Percentiles rank a stretch among this genome's conserved stretches.
These are phyloP conservation scores for Danio jaintianensis DNA, from an alignment of 2,797 vertebrate genomes.

Conservation along the genomic window DNA sequence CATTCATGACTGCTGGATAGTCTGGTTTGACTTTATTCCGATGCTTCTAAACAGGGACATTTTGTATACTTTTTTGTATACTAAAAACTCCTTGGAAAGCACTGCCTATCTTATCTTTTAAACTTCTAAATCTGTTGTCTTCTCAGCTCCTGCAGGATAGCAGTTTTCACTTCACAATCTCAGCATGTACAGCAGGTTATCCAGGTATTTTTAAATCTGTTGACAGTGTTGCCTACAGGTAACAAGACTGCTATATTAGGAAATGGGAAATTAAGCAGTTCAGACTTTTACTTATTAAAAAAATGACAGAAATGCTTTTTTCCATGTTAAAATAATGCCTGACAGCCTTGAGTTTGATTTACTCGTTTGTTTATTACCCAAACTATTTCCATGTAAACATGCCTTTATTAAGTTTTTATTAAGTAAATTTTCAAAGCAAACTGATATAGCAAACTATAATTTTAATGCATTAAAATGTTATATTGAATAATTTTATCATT, in stretches of 20 bases:
- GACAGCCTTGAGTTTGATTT: too few species aligned
- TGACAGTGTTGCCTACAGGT: not conserved
- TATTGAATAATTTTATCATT: too few species aligned
- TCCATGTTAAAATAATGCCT: too few species aligned
- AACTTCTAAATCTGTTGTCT: not conserved
- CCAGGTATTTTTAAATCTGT: not conserved
- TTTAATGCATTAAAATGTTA: too few species aligned
- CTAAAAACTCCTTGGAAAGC: not conserved
- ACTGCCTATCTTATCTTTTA: not conserved
- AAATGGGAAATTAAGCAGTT: constrained; percentile 64
- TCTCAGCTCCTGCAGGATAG: not conserved
- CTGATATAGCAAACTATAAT: too few species aligned
- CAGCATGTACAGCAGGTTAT: not conserved
- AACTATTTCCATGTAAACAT: too few species aligned
- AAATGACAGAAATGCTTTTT: constrained; percentile 9
- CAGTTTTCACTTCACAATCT: not conserved
- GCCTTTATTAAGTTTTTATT: too few species aligned
- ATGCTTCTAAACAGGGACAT: not conserved
- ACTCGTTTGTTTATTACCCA: too few species aligned
- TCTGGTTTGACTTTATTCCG: too few species aligned
- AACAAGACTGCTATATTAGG: not conserved
- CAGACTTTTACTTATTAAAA: constrained; percentile 48
- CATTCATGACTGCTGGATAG: too few species aligned
- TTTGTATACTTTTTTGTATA: not conserved
- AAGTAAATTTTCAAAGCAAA: too few species aligned